phyloP scores from a whole-genome alignment of 1,140 invertebrate genomes.

The Euura lappo region DNA sequence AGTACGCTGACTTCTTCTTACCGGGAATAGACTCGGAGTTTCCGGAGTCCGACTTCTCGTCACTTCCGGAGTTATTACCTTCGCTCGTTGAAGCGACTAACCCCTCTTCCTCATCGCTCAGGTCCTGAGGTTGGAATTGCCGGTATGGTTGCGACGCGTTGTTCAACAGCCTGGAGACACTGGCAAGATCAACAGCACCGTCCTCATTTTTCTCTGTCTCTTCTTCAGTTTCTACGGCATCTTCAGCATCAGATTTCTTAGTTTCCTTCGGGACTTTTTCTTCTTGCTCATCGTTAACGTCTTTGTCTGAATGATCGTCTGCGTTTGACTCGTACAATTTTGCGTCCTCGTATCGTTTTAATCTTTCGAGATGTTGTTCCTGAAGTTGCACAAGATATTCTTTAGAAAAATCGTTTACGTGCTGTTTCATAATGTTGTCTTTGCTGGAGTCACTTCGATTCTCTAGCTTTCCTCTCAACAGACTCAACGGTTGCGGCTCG shows the following conservation, averaged over 20 bases:
- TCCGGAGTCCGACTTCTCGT: conserved; percentile 69
- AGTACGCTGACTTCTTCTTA: conserved; percentile 95
- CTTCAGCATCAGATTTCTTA: conserved; percentile 4
- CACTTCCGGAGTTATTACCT: conserved; percentile 81
- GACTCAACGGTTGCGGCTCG: conserved; percentile 43
- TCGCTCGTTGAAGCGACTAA: conserved; percentile 77
- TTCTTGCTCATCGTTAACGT: conserved; percentile 29
- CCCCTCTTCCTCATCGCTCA: conserved; percentile 78
- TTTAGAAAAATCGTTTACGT: neutral
- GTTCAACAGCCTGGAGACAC: conserved; percentile 78
- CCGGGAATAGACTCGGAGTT: conserved; percentile 52
- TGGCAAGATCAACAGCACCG: conserved; percentile 69
- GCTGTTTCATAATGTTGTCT: conserved; percentile 6
- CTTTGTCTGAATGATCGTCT: neutral
- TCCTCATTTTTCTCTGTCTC: conserved; percentile 45
- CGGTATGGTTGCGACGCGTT: conserved; percentile 78
- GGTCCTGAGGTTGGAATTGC: conserved; percentile 66
- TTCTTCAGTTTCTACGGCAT: conserved; percentile 23
- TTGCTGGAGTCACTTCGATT: conserved; percentile 24
- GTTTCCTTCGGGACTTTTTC: conserved; percentile 19
- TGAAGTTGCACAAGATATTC: conserved; percentile 10
- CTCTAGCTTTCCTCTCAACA: conserved; percentile 50
- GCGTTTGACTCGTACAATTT: conserved; percentile 15
- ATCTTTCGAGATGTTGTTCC: conserved; percentile 19
- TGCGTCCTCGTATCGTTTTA: conserved; percentile 26